phyloP scores from a whole-genome alignment of 2,888 invertebrate species.

The Cantharis rufa region DNA sequence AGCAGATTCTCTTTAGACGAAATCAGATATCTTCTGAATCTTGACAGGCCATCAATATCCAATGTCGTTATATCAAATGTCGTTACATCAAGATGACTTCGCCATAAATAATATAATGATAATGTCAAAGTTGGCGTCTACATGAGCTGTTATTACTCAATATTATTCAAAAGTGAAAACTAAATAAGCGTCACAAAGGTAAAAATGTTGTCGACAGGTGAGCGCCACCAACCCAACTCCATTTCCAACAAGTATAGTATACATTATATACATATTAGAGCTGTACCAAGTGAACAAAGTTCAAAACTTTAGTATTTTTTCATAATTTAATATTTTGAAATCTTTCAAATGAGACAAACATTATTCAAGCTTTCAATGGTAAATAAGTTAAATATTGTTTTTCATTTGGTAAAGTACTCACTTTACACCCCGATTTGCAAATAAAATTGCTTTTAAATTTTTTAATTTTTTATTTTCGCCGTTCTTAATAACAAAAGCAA shows the following conservation, averaged over 20 bases:
- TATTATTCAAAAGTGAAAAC: slow-evolving; percentile 1
- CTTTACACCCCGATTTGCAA: no score
- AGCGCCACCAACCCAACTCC: slow-evolving; percentile 1
- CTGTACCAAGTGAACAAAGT: background rate
- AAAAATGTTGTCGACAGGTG: slow-evolving; percentile 12
- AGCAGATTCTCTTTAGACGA: slow-evolving; percentile 11
- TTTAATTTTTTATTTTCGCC: no score
- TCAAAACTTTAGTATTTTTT: background rate
- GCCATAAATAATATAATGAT: slow-evolving; percentile 28
- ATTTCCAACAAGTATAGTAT: background rate
- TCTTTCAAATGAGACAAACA: no score
- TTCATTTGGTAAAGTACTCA: no score
- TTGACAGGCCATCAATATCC: slow-evolving; percentile 25
- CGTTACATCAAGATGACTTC: slow-evolving; percentile 19
- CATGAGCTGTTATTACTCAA: slow-evolving; percentile 13
- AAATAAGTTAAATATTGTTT: no score
- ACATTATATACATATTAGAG: no score
- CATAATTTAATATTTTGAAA: no score
- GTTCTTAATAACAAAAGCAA: no score
- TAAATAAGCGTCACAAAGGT: slow-evolving; percentile 16
- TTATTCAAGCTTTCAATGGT: no score
- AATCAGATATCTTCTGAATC: slow-evolving; percentile 16
- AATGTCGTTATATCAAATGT: slow-evolving; percentile 24
- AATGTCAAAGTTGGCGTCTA: slow-evolving; percentile 18
- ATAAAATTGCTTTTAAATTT: no score